phyloP scores from a whole-genome alignment of 92 coral and sea anemone genomes.

The Pocillopora meandrina region DNA sequence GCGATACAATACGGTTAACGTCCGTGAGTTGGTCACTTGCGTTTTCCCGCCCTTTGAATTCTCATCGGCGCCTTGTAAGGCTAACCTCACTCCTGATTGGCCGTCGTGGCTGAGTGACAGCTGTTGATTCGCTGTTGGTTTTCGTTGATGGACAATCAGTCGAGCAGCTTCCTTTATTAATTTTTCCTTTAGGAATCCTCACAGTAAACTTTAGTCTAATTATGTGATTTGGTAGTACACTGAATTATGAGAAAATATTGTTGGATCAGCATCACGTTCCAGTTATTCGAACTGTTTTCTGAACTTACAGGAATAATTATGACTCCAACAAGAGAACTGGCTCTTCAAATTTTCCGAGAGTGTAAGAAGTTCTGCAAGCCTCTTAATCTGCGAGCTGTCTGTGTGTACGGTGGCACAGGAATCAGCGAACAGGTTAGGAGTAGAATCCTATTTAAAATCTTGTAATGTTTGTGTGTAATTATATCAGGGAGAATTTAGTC shows the following conservation, averaged over 20 bases:
- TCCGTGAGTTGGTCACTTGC: too few relatives aligned
- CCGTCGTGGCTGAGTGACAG: too few relatives aligned
- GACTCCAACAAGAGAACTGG: constrained; percentile 98
- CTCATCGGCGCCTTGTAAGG: too few relatives aligned
- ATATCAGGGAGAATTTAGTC: not conserved
- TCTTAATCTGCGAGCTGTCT: constrained; percentile 76
- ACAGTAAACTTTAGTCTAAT: too few relatives aligned
- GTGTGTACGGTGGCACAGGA: constrained; percentile 99
- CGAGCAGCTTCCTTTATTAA: too few relatives aligned
- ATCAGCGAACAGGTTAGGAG: constrained; percentile 91
- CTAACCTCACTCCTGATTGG: too few relatives aligned
- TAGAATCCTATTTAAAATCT: not conserved
- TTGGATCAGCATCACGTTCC: not conserved
- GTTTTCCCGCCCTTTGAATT: too few relatives aligned
- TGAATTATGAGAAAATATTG: not conserved
- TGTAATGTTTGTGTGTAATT: not conserved
- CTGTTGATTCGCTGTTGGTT: too few relatives aligned
- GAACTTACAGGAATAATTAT: constrained; percentile 72
- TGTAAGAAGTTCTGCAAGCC: constrained; percentile 98
- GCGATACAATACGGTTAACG: too few relatives aligned
- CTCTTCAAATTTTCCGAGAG: constrained; percentile 91
- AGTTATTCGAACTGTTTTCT: not conserved
- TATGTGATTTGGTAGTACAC: too few relatives aligned
- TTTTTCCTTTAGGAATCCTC: too few relatives aligned
- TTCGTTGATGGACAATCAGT: too few relatives aligned